phyloP scores from a whole-genome alignment of 1,140 invertebrate species.

The Belonocnema kinseyi region DNA sequence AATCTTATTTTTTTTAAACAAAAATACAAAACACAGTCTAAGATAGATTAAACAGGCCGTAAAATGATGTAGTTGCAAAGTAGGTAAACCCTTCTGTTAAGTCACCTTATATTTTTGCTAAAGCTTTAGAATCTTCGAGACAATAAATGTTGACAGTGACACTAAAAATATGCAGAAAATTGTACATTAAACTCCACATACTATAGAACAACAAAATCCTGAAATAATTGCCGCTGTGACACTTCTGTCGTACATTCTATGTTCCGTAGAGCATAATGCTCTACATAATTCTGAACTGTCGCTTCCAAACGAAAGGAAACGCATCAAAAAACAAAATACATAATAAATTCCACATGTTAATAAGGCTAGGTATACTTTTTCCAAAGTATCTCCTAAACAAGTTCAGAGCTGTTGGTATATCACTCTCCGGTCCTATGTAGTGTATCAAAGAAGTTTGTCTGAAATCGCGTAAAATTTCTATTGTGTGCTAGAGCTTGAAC shows the following conservation, averaged over 20 bases:
- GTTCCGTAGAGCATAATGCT: too few species aligned
- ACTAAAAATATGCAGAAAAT: constrained; percentile 1
- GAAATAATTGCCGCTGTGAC: not conserved
- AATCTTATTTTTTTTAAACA: too few species aligned
- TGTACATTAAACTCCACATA: not conserved
- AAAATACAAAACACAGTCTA: too few species aligned
- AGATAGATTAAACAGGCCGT: too few species aligned
- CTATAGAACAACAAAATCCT: not conserved
- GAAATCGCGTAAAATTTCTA: not conserved
- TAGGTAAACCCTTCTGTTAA: too few species aligned
- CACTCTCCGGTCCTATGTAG: not conserved
- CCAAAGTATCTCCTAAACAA: not conserved
- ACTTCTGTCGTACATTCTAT: not conserved
- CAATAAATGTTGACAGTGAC: not conserved
- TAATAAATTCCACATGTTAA: constrained; percentile 15
- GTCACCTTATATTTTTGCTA: too few species aligned
- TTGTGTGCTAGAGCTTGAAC: not conserved
- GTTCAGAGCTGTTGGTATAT: not conserved
- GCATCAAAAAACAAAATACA: not conserved
- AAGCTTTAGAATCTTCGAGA: not conserved
- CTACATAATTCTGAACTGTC: not conserved
- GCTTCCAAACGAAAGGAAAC: not conserved
- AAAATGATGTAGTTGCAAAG: too few species aligned
- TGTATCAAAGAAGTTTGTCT: not conserved
- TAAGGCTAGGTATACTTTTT: not conserved